These are phyloP conservation scores for Propithecus coquereli DNA, from an alignment of 2,113 vertebrate genomes.

Conservation along the genomic window DNA sequence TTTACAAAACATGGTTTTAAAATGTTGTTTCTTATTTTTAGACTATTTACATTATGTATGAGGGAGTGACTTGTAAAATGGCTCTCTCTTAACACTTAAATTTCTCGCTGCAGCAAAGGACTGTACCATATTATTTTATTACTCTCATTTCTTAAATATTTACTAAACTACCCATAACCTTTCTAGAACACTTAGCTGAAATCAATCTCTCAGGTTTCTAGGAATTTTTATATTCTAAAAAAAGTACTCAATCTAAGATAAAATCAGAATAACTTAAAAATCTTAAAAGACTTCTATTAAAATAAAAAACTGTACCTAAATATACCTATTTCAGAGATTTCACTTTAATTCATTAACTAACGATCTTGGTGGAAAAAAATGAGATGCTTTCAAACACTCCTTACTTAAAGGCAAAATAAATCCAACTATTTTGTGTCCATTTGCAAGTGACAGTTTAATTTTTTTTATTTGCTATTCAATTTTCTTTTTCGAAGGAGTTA, in stretches of 20 bases:
- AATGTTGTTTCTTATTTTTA: not conserved
- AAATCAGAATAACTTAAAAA: constrained; percentile 54
- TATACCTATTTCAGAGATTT: constrained; percentile 26
- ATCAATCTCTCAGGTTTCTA: constrained; percentile 11
- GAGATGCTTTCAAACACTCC: not conserved
- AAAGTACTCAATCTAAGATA: constrained; percentile 51
- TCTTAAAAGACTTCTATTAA: constrained; percentile 9
- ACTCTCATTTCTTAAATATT: constrained; percentile 15
- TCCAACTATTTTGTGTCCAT: not conserved
- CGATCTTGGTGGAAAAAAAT: not conserved
- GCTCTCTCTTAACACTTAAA: not conserved
- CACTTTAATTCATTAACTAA: not conserved
- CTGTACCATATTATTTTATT: not conserved
- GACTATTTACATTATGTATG: not conserved
- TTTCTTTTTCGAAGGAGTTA: not conserved
- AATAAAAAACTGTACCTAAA: not conserved
- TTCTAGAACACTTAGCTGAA: constrained; percentile 24
- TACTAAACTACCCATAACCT: not conserved
- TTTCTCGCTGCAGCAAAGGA: not conserved
- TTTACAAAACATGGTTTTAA: constrained; percentile 32
- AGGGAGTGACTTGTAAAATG: not conserved
- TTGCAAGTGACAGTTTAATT: not conserved
- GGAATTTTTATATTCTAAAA: constrained; percentile 7
- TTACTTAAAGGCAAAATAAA: constrained; percentile 1
- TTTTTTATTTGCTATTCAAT: constrained; percentile 2